Base-by-base conservation (phyloP, 2,888 invertebrate genomes). In the Noctua pronuba region DNA sequence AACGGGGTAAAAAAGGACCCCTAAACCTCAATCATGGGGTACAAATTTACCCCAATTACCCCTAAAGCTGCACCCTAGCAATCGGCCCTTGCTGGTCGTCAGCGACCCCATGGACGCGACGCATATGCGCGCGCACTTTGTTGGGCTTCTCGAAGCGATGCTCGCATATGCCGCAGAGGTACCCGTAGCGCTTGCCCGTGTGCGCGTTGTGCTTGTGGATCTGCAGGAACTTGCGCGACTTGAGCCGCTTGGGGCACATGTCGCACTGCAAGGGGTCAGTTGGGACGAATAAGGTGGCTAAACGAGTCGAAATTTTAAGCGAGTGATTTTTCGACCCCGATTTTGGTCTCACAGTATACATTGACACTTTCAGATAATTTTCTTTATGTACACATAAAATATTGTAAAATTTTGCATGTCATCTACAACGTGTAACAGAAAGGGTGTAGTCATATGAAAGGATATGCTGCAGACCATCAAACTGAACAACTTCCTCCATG, bases 121-220 rank as follows among this genome's bases (percentile, higher is more conserved):
- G 75, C 72, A 93, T 91, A 85, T 96, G 96, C 49, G 95, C 95
- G 35, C 95, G 93, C n/a, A 95, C 96, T 73, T 96, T 96, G 87
- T 96, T 96, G 38, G 96, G 96, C 80, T 96, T 96, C 91, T 96
- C 96, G 89, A 96, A 96, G 71, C 95, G 92, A 76, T 95, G 95
- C 75, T 92, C 94, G 90, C 96, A 96, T 24, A 96, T 89, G 0
- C 92, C 89, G 82, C 96, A 96, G 28, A 96, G 91, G 82, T 96
- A 95, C 0, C 94, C 95, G 88, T 96, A 96, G 0, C 94, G 91
- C 74, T 92, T 92, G 80, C 96, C 96, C 0, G 96, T 96, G 91
- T 96, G 96, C 52, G 95, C 95, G 90, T 96, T 96, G 91, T 96
- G 96, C 60, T 95, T 95, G 92, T 96, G 96, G 4, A 96, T 96